A percentile compares a stretch with the other conserved stretches of the same genome.
Evolutionary conservation across 2,113 vertebrate species (phyloP).

Genomic region (Dunckerocampus dactyliophorus): DNA sequence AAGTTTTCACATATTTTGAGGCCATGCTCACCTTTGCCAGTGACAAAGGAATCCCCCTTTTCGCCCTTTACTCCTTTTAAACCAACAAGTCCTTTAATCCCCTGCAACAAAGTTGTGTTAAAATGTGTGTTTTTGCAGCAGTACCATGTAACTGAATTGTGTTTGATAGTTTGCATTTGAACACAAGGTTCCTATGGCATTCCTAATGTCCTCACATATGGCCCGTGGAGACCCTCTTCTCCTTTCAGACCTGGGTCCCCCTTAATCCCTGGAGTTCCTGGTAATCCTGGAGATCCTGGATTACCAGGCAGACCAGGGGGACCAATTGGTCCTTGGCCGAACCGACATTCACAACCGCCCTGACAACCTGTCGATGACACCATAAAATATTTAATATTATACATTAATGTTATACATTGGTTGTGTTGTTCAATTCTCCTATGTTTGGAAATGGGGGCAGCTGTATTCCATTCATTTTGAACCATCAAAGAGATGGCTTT

Average conservation of each 20-base stretch:
- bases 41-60: conserved; percentile 43
- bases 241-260: conserved; percentile 70
- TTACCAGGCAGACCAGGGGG: conserved; percentile 40
- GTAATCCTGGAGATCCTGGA: conserved; percentile 48
- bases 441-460: too few species aligned
- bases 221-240: conserved; percentile 27
- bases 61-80: conserved; percentile 50
- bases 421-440: too few species aligned
- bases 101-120: conserved; percentile 36
- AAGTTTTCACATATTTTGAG: neutral
- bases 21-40: conserved; percentile 35
- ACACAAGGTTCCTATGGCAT: neutral
- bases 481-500: too few species aligned
- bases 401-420: too few species aligned
- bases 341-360: conserved; percentile 38
- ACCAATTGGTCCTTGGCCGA: neutral
- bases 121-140: neutral
- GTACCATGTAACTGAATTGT: neutral
- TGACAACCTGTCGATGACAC: conserved; percentile 30
- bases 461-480: too few species aligned
- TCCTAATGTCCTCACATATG: conserved; percentile 25
- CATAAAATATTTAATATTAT: neutral
- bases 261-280: conserved; percentile 70
- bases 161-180: neutral
- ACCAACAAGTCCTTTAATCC: conserved; percentile 39